phyloP scores from a whole-genome alignment of 2,113 vertebrate species.

The Calyptomena viridis region DNA sequence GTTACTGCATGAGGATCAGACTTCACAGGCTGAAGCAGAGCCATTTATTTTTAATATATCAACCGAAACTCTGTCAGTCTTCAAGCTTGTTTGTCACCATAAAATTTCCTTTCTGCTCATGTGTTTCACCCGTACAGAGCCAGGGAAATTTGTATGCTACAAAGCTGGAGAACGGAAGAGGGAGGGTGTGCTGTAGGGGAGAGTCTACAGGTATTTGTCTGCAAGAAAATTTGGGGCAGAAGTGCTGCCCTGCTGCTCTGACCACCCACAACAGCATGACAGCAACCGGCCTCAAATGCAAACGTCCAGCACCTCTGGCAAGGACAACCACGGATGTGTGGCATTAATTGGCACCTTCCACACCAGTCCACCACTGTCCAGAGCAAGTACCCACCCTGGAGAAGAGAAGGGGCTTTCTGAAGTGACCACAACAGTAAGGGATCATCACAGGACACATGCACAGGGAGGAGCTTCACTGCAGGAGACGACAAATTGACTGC shows the following conservation, averaged over 20 bases:
- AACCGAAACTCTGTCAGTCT: neutral
- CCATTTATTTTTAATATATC: slow-evolving; percentile 3
- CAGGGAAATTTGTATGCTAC: neutral
- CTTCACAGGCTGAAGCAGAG: neutral
- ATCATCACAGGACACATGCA: neutral
- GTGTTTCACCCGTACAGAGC: neutral
- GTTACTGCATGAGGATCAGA: neutral
- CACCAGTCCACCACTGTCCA: rapidly evolving
- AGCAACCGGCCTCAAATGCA: neutral
- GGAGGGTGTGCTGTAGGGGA: neutral
- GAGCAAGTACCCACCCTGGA: neutral
- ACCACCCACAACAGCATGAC: neutral
- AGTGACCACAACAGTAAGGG: rapidly evolving
- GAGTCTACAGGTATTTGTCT: neutral
- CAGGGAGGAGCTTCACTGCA: neutral
- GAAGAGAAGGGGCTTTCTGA: rapidly evolving
- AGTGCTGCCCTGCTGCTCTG: neutral
- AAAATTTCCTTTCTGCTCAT: neutral
- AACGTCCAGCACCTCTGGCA: neutral
- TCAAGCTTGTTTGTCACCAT: neutral
- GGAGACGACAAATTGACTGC: neutral
- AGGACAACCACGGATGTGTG: rapidly evolving
- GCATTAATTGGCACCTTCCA: neutral
- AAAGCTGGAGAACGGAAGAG: rapidly evolving
- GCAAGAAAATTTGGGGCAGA: neutral